Evolutionary conservation across 2,113 vertebrate genomes (phyloP).

Genomic region (Pimephales promelas): DNA sequence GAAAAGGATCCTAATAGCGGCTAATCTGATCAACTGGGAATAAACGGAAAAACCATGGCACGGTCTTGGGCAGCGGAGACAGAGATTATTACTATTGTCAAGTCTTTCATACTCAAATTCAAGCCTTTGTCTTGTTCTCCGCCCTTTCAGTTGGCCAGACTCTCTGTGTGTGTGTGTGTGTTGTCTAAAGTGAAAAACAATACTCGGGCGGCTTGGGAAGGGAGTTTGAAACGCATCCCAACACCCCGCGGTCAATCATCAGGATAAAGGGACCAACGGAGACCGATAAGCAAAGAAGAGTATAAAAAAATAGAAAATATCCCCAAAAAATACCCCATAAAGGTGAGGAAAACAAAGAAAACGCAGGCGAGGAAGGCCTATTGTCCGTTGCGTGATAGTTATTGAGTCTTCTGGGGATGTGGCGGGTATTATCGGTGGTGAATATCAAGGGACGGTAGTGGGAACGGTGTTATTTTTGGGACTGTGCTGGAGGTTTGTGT

Average conservation of each 20-base stretch:
- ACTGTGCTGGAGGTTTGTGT: conserved; percentile 14
- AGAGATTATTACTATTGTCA: conserved; percentile 18
- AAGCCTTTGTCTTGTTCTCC: background rate
- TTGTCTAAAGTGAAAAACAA: background rate
- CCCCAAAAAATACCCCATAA: background rate
- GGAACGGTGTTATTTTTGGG: conserved; percentile 33
- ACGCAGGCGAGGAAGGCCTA: background rate
- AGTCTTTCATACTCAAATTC: background rate
- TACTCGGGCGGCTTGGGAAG: conserved; percentile 6
- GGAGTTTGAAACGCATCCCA: background rate
- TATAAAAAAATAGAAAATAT: conserved; percentile 15
- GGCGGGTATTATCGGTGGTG: conserved; percentile 11
- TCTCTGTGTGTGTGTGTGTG: background rate
- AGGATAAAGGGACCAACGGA: background rate
- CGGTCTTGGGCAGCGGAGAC: background rate
- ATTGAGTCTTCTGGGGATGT: conserved; percentile 10
- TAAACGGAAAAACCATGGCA: background rate
- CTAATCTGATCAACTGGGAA: conserved; percentile 37
- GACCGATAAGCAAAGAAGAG: conserved; percentile 31
- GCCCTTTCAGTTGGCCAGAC: background rate
- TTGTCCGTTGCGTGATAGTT: background rate
- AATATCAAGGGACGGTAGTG: conserved; percentile 3
- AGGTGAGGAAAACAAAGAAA: conserved; percentile 5
- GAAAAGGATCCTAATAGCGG: conserved; percentile 44
- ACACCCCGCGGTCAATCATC: conserved; percentile 16